Percentiles rank a stretch among this genome's conserved stretches.
These are phyloP conservation scores for Noturus placidus DNA, from an alignment of 2,113 vertebrate genomes.

Conservation along the genomic window DNA sequence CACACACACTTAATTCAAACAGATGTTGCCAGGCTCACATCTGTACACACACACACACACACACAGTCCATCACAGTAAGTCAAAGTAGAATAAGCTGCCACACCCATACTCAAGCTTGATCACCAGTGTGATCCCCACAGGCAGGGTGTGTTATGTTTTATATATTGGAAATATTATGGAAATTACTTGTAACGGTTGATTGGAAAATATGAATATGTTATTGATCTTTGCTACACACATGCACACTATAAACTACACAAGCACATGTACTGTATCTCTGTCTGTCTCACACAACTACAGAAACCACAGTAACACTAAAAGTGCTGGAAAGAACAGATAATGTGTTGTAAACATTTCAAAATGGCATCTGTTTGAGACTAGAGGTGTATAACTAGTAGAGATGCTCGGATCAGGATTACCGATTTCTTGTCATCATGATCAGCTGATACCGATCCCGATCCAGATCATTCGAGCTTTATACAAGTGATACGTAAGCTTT, in stretches of 20 bases:
- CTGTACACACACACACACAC: conserved; percentile 4
- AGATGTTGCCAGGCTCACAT: not conserved
- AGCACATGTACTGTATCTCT: not conserved
- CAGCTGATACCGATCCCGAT: too few relatives aligned
- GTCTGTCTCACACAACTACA: not conserved
- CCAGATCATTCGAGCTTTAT: too few relatives aligned
- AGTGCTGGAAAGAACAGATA: not conserved
- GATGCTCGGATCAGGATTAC: too few relatives aligned
- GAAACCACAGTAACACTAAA: not conserved
- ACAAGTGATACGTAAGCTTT: too few relatives aligned
- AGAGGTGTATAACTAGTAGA: not conserved
- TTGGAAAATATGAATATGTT: conserved; percentile 31
- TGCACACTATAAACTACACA: not conserved
- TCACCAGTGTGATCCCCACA: conserved; percentile 16
- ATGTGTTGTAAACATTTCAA: not conserved
- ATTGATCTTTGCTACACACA: not conserved
- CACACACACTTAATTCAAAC: not conserved
- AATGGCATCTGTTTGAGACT: not conserved
- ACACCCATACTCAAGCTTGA: conserved; percentile 20
- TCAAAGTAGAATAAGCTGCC: not conserved
- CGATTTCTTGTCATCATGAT: too few relatives aligned
- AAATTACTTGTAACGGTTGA: not conserved
- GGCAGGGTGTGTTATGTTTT: conserved; percentile 25
- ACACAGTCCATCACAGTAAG: not conserved
- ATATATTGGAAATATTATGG: conserved; percentile 16